Evolutionary conservation across 1,140 invertebrate genomes (phyloP), one percentile per base, ranked within the genome.

Genomic region (Drosophila virilis): DNA sequence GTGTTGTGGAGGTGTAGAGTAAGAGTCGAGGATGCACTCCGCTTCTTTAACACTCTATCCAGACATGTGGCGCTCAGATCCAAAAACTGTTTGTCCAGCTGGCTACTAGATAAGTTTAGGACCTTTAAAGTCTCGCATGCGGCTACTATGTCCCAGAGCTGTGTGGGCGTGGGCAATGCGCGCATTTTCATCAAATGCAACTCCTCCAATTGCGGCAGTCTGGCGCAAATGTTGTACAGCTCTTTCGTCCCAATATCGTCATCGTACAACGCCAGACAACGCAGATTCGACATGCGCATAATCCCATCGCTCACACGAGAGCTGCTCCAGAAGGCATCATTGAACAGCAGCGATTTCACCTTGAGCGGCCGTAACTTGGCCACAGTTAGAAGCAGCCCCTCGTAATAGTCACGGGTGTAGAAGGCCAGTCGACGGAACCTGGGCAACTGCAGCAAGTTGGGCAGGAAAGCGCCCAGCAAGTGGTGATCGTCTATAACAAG

Each of bases 401-500:
- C 83, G 17, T 64, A 32, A 58, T 79, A 86, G 54, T 86, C 72
- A 0, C 82, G 75, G 1, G 82, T 86, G 50, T 86, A 86, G 13
- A 80, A 81, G 1, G 50, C 52, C 8, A 86, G 35, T 2, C 73
- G 72, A 0, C 62, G 57, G 13, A 86, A 50, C 3, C 52, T 13
- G 1, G 75, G 71, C 61, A 86, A 15, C 7, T 35, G 12, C 22
- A 86, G 17, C 12, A 86, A 9, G 6, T 61, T 70, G 5, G 33
- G 45, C 32, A 86, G 17, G 12, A 78, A 78, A 1, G 51, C 38
- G 3, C 73, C 64, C 17, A 81, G 10, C 61, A 86, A 46, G 10
- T 86, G 82, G 28, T 86, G 82, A 70, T 86, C 83, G 13, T 86
- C 78, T 9, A 86, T 72, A 1, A 60, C 42, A 6, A 86, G 40